phyloP scores from a whole-genome alignment of 1,140 invertebrate genomes.

The Harlomillsia oculata region DNA sequence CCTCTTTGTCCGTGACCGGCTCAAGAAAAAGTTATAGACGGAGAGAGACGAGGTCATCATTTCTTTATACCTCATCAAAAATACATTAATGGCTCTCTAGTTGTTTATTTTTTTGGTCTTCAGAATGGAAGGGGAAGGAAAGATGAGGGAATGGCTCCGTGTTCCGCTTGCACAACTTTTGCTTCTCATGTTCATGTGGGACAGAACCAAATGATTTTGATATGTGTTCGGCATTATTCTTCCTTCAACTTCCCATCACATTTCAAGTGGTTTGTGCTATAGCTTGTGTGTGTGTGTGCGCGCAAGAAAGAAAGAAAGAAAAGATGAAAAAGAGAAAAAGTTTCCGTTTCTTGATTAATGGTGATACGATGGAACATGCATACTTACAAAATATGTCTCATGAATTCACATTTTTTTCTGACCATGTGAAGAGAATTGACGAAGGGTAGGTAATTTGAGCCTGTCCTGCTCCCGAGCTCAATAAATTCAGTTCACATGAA shows the following conservation, averaged over 20 bases:
- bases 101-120: slow-evolving; percentile 20
- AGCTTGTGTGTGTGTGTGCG: slow-evolving; percentile 15
- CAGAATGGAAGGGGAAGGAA: slow-evolving; percentile 1
- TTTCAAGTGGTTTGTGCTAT: too few species aligned
- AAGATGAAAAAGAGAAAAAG: too few species aligned
- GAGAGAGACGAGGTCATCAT: slow-evolving; percentile 26
- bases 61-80: slow-evolving; percentile 37
- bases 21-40: slow-evolving; percentile 18
- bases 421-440: not conserved
- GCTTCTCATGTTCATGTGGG: slow-evolving; percentile 7
- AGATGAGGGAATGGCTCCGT: slow-evolving; percentile 5
- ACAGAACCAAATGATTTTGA: slow-evolving; percentile 13
- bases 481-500: too few species aligned
- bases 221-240: not conserved
- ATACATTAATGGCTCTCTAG: slow-evolving; percentile 34
- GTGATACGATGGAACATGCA: slow-evolving; percentile 20
- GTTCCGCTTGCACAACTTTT: not conserved
- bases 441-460: slow-evolving; percentile 9
- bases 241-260: too few species aligned
- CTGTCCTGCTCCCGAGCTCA: too few species aligned
- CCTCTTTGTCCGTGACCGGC: slow-evolving; percentile 29
- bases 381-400: slow-evolving; percentile 18
- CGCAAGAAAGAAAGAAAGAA: too few species aligned
- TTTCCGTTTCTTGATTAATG: slow-evolving; percentile 31
- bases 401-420: slow-evolving; percentile 13